Evolutionary conservation across 1,140 invertebrate genomes (phyloP).

Genomic region (Caenorhabditis inopinata): DNA sequence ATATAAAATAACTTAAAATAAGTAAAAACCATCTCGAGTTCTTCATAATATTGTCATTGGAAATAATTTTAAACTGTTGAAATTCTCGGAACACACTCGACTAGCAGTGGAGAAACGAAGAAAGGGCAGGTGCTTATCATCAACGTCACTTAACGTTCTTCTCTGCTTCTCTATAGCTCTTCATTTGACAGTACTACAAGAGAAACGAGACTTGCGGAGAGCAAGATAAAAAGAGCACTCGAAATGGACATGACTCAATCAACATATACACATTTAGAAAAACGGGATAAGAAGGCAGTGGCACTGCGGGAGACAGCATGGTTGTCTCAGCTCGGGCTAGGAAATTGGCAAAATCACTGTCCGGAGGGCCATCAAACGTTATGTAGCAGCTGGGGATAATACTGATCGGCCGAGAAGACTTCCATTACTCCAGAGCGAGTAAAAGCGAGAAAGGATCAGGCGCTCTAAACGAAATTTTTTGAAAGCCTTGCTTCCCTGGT

Average conservation of each 20-base stretch:
- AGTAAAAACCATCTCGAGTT: constrained; percentile 6
- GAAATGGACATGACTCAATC: constrained; percentile 29
- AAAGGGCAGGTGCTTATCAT: constrained; percentile 11
- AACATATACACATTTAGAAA: not conserved
- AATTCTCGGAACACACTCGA: not conserved
- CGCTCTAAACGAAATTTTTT: too few relatives aligned
- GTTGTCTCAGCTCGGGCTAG: too few relatives aligned
- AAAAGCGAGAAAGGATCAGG: too few relatives aligned
- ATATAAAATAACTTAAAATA: not conserved
- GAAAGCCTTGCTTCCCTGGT: too few relatives aligned
- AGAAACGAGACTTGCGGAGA: not conserved
- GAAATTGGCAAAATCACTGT: too few relatives aligned
- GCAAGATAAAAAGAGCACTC: constrained; percentile 19
- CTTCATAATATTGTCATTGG: constrained; percentile 28
- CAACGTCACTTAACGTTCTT: constrained; percentile 15
- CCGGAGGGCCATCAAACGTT: too few relatives aligned
- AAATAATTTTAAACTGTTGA: not conserved
- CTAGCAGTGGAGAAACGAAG: not conserved
- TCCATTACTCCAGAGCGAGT: too few relatives aligned
- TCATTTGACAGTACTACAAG: not conserved
- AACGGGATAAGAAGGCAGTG: not conserved
- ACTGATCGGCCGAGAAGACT: too few relatives aligned
- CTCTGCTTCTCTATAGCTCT: not conserved
- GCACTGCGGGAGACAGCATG: not conserved
- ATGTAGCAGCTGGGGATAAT: too few relatives aligned